Conservation (phyloP, 2,113 vertebrate genomes). For the Lagopus muta region DNA sequence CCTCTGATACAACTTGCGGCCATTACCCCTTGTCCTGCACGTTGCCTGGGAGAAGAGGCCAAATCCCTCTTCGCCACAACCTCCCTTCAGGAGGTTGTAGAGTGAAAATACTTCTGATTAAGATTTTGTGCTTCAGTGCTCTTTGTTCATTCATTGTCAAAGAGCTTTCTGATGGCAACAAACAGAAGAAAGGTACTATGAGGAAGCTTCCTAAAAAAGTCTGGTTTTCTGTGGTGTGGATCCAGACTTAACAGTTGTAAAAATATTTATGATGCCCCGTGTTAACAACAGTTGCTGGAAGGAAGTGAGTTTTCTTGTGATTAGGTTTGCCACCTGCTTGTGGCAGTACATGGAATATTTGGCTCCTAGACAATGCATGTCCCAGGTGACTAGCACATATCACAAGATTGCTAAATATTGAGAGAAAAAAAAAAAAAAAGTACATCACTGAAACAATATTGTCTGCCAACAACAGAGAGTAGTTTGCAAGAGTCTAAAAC, state of each 20-base stretch:
- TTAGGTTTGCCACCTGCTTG: neutral
- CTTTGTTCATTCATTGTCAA: neutral
- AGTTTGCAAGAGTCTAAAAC: neutral
- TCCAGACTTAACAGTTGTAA: neutral
- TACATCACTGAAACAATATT: neutral
- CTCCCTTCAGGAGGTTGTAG: no score
- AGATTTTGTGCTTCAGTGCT: neutral
- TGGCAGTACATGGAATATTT: neutral
- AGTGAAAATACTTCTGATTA: neutral
- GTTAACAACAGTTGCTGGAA: neutral
- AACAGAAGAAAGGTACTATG: neutral
- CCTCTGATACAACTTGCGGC: no score
- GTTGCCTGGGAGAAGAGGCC: no score
- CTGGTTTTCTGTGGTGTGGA: neutral
- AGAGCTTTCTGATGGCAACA: neutral
- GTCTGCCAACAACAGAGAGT: neutral
- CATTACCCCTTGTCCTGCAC: no score
- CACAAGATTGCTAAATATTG: neutral
- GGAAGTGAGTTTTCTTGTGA: neutral
- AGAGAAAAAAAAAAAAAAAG: neutral
- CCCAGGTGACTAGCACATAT: neutral
- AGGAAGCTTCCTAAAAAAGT: neutral
- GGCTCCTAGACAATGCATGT: neutral
- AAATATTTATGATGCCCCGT: neutral
- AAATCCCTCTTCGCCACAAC: no score